phyloP scores from a whole-genome alignment of 92 coral and sea anemone genomes.

The Parazoanthus atlanticus region DNA sequence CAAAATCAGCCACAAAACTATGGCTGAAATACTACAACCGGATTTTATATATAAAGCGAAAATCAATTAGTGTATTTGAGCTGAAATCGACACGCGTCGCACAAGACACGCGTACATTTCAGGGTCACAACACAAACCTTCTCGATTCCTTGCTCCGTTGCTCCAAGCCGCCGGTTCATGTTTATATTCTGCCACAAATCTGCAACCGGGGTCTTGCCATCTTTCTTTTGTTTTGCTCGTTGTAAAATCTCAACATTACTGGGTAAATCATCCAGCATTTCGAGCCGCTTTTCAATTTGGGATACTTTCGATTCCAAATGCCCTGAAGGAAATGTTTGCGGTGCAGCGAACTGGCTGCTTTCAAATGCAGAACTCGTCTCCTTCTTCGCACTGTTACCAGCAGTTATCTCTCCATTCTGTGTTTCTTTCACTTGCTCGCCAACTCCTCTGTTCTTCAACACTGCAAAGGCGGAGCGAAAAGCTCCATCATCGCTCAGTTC shows the following conservation, averaged over 20 bases:
- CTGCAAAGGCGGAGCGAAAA: constrained; percentile 76
- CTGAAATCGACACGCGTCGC: neutral
- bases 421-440: constrained; percentile 26
- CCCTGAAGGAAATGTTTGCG: constrained; percentile 43
- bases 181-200: constrained; percentile 99
- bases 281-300: constrained; percentile 78
- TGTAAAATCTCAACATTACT: constrained; percentile 85
- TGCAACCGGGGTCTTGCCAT: constrained; percentile 82
- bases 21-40: neutral
- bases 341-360: constrained; percentile 10
- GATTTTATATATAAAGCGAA: neutral
- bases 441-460: constrained; percentile 57
- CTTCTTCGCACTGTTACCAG: constrained; percentile 24
- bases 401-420: constrained; percentile 42
- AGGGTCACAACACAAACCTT: constrained; percentile 65
- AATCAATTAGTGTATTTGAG: constrained; percentile 1
- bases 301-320: constrained; percentile 82
- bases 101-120: neutral
- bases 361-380: neutral
- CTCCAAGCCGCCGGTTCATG: constrained; percentile 92
- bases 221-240: constrained; percentile 80
- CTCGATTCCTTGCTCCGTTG: constrained; percentile 94
- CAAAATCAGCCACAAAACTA: neutral
- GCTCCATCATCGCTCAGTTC: constrained; percentile 79
- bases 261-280: constrained; percentile 87